Percentiles rank a stretch among this genome's conserved stretches.
These are phyloP conservation scores for Oncorhynchus clarkii DNA, from an alignment of 2,113 vertebrate species.

Conservation along the genomic window DNA sequence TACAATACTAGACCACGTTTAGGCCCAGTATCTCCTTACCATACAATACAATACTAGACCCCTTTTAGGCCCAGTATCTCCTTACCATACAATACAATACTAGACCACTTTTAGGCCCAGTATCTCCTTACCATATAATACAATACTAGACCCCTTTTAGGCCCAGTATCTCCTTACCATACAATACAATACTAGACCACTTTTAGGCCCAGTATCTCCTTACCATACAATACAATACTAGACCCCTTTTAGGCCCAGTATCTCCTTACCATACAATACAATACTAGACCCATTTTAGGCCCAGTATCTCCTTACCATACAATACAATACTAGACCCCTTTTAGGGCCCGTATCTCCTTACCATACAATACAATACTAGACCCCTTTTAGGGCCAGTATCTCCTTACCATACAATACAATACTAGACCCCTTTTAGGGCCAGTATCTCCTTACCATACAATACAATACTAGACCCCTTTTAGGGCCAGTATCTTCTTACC, in stretches of 20 bases:
- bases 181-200: constrained; percentile 26
- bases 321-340: constrained; percentile 31
- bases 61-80: constrained; percentile 10
- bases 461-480: constrained; percentile 31
- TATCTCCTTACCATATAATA: constrained; percentile 1
- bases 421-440: constrained; percentile 23
- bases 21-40: neutral
- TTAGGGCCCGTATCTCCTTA: constrained; percentile 3
- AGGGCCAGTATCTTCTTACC: neutral
- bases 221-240: constrained; percentile 15
- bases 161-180: neutral
- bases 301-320: neutral
- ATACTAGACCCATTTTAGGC: constrained; percentile 26
- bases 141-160: constrained; percentile 27
- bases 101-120: constrained; percentile 25
- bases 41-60: constrained; percentile 27
- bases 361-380: constrained; percentile 19
- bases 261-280: constrained; percentile 4
- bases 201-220: constrained; percentile 6
- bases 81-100: constrained; percentile 10
- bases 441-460: neutral
- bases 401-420: constrained; percentile 9
- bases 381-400: constrained; percentile 21
- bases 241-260: constrained; percentile 22
- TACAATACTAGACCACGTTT: constrained; percentile 31